Percentiles rank a stretch among this genome's conserved stretches.
Evolutionary conservation across 2,113 vertebrate species (phyloP).

Genomic region (Passer domesticus): DNA sequence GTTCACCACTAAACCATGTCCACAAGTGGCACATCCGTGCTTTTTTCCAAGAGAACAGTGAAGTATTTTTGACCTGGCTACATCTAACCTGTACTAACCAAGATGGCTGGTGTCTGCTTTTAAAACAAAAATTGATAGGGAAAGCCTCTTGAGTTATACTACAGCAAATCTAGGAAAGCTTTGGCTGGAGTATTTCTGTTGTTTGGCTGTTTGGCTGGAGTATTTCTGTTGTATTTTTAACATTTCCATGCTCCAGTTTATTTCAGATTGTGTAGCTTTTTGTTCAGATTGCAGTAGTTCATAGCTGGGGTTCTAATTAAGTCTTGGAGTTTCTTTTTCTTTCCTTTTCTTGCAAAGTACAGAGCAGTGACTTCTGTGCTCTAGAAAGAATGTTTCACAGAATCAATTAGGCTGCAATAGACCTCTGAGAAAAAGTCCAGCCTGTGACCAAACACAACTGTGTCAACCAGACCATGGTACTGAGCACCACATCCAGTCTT

Average conservation of each 20-base stretch:
- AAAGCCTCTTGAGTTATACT: not conserved
- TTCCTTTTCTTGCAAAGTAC: not conserved
- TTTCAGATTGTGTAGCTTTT: not conserved
- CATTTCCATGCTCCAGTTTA: not conserved
- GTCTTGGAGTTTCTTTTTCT: not conserved
- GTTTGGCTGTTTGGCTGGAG: not conserved
- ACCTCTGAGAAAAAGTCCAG: not conserved
- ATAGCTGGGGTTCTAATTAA: not conserved
- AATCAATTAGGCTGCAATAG: not conserved
- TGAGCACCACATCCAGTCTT: fast-evolving
- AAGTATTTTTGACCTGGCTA: not conserved
- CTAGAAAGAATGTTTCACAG: not conserved
- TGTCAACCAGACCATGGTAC: not conserved
- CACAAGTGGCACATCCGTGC: too few species aligned
- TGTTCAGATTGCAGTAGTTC: not conserved
- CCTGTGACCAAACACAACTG: fast-evolving
- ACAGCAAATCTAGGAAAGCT: not conserved
- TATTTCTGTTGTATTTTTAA: not conserved
- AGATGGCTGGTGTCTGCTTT: not conserved
- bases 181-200: not conserved
- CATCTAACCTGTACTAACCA: not conserved
- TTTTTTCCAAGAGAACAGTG: not conserved
- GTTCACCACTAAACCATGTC: not conserved
- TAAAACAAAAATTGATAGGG: not conserved
- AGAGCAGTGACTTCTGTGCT: not conserved